Percentiles rank a stretch among this genome's conserved stretches.
Evolutionary conservation across 2,797 vertebrate genomes (phyloP).

Genomic region (Microchirus variegatus): DNA sequence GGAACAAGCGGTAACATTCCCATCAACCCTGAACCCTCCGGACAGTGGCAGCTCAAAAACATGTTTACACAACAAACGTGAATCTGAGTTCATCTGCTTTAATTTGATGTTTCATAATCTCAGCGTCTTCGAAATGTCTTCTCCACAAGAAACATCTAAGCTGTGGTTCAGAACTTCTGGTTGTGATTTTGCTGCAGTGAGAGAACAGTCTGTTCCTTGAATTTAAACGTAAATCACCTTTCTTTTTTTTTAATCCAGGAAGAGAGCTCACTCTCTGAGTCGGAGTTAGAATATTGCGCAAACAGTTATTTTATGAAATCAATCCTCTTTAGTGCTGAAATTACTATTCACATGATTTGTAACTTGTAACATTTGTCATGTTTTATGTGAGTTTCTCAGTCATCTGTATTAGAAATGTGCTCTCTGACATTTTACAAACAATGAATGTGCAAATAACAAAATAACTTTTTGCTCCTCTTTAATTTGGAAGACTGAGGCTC

Average conservation of each 20-base stretch:
- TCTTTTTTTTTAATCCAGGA: neutral
- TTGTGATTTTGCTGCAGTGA: neutral
- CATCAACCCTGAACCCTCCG: conserved; percentile 18
- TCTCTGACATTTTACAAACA: no score
- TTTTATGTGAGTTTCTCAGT: no score
- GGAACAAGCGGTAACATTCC: conserved; percentile 28
- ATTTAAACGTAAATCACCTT: neutral
- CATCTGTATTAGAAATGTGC: no score
- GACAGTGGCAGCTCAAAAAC: neutral
- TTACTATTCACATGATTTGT: no score
- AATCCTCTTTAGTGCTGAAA: no score
- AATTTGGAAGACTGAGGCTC: neutral
- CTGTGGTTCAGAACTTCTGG: neutral
- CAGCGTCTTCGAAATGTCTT: neutral
- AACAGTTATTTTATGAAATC: no score
- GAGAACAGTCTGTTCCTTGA: neutral
- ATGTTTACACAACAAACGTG: no score
- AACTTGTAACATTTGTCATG: accelerated
- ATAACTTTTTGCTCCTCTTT: no score
- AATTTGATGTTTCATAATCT: no score
- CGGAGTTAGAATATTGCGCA: no score
- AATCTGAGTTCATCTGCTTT: no score
- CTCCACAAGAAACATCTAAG: neutral
- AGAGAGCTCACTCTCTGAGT: neutral
- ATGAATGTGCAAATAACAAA: no score